Percentiles rank a stretch among this genome's conserved stretches.
These are phyloP conservation scores for Cervus canadensis DNA, from an alignment of 2,113 vertebrate species.

Conservation along the genomic window DNA sequence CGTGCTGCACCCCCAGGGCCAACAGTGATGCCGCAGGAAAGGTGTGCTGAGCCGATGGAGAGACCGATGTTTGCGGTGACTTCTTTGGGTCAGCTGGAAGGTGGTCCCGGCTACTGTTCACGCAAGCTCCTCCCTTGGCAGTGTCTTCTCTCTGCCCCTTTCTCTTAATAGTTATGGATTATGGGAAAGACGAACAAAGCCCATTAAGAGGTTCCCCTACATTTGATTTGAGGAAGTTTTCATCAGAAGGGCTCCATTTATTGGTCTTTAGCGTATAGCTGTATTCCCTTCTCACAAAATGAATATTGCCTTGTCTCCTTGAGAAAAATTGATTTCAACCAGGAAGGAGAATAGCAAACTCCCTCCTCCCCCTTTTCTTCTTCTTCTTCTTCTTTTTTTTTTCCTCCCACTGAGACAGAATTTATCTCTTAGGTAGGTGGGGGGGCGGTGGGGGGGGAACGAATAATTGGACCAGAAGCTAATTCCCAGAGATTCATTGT, in stretches of 20 bases:
- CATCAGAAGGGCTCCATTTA: conserved; percentile 48
- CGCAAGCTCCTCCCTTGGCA: not conserved
- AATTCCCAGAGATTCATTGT: conserved; percentile 69
- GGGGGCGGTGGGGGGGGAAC: not conserved
- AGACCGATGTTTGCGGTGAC: accelerated
- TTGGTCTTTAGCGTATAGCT: conserved; percentile 48
- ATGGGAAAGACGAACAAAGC: conserved; percentile 52
- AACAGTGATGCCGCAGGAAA: accelerated
- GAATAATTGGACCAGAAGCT: conserved; percentile 69
- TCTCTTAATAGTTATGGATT: conserved; percentile 57
- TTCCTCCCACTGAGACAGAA: conserved; percentile 26
- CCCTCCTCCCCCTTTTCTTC: conserved; percentile 32
- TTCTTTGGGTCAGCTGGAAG: not conserved
- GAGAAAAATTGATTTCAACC: conserved; percentile 65
- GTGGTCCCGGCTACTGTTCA: not conserved
- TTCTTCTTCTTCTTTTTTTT: not conserved
- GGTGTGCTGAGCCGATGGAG: accelerated
- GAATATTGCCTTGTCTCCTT: conserved; percentile 59
- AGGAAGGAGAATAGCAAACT: not conserved
- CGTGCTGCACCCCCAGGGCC: not conserved
- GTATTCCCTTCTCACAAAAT: conserved; percentile 53
- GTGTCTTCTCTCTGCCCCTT: not conserved
- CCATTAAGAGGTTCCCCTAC: conserved; percentile 54
- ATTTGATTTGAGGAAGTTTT: conserved; percentile 55
- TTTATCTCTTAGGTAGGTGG: conserved; percentile 60